Percentiles rank a stretch among this genome's conserved stretches.
phyloP scores from a whole-genome alignment of 2,113 vertebrate genomes.

The Tragelaphus imberbis region DNA sequence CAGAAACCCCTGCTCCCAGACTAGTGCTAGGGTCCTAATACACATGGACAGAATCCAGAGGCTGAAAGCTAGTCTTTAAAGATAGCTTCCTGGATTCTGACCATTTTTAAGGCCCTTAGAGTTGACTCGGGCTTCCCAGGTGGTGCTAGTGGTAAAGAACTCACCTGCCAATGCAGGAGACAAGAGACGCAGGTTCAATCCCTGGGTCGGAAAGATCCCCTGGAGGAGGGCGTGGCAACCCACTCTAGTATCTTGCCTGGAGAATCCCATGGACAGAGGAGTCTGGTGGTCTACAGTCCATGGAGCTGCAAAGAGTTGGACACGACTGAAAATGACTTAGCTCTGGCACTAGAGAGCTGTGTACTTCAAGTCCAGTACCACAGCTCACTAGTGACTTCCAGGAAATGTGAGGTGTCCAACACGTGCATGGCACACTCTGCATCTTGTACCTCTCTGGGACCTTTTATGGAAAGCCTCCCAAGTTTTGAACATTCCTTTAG shows the following conservation, averaged over 20 bases:
- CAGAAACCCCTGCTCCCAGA: background rate
- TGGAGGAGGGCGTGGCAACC: background rate
- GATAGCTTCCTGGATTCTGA: background rate
- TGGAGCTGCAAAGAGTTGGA: fast-evolving
- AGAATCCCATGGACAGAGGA: background rate
- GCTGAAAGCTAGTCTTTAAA: background rate
- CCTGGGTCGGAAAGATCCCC: background rate
- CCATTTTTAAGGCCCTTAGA: background rate
- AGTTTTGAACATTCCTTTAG: background rate
- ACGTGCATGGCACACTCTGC: background rate
- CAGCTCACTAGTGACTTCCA: background rate
- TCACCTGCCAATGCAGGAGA: background rate
- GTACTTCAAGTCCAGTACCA: background rate
- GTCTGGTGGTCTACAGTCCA: background rate
- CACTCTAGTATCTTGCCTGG: background rate
- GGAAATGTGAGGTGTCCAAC: background rate
- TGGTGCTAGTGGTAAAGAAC: background rate
- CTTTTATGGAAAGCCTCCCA: background rate
- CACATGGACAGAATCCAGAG: background rate
- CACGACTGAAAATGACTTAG: background rate
- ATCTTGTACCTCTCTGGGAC: background rate
- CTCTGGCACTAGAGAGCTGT: background rate
- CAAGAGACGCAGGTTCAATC: fast-evolving
- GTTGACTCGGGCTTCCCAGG: background rate
- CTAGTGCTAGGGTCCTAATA: background rate